Conservation (phyloP, 2,888 invertebrate species). For the Timema cristinae region DNA sequence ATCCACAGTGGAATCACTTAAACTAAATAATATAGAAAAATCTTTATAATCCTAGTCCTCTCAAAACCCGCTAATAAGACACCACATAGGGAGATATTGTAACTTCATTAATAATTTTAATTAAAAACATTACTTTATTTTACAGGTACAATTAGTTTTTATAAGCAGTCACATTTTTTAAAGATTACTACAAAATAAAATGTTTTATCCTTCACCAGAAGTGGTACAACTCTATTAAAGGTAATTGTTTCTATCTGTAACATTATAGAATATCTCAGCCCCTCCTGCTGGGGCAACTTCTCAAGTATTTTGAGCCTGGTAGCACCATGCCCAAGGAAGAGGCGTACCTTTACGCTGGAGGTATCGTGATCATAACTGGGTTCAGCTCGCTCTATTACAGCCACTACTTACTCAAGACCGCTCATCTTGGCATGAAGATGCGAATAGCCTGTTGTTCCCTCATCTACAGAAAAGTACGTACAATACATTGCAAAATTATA, state of each 20-base stretch:
- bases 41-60: too few species aligned
- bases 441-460: slow-evolving; percentile 74
- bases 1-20: too few species aligned
- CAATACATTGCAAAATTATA: neutral
- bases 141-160: too few species aligned
- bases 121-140: too few species aligned
- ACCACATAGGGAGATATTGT: too few species aligned
- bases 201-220: too few species aligned
- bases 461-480: slow-evolving; percentile 75
- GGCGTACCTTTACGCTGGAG: slow-evolving; percentile 64
- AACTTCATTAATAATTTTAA: too few species aligned
- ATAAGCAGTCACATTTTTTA: too few species aligned
- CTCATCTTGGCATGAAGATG: slow-evolving; percentile 70
- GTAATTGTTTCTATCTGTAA: neutral
- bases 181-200: too few species aligned
- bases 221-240: too few species aligned
- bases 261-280: slow-evolving; percentile 49
- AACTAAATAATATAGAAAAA: too few species aligned
- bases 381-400: slow-evolving; percentile 61
- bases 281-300: slow-evolving; percentile 58
- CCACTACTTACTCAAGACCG: slow-evolving; percentile 51
- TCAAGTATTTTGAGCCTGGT: slow-evolving; percentile 59
- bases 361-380: slow-evolving; percentile 57
- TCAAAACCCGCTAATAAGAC: too few species aligned
- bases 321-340: slow-evolving; percentile 48